Conservation (phyloP, 2,797 vertebrate genomes). For the Argyrosomus regius region DNA sequence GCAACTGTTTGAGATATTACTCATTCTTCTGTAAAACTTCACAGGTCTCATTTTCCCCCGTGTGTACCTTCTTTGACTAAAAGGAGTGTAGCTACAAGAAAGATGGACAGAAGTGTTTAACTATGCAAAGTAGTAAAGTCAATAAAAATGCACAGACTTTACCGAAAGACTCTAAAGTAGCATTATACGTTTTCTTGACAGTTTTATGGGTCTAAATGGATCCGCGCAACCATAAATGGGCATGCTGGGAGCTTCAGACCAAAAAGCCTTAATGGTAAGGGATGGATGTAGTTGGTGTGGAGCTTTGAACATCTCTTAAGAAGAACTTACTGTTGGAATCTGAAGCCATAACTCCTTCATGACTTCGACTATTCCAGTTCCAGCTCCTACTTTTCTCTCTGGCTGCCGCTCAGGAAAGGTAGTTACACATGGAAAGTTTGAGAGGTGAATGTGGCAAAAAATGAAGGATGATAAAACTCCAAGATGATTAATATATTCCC, state of each 20-base stretch:
- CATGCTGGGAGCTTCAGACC: conserved; percentile 49
- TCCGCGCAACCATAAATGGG: conserved; percentile 64
- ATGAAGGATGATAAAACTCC: conserved; percentile 8
- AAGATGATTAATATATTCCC: neutral
- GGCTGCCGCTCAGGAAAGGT: conserved; percentile 48
- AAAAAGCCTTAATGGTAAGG: conserved; percentile 23
- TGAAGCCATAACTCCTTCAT: conserved; percentile 47
- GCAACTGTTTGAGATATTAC: conserved; percentile 22
- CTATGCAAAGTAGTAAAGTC: conserved; percentile 23
- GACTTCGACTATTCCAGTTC: conserved; percentile 55
- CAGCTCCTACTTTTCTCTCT: conserved; percentile 41
- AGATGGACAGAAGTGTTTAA: conserved; percentile 15
- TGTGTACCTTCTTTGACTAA: neutral
- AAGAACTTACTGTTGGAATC: conserved; percentile 33
- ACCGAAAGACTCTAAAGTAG: conserved; percentile 28
- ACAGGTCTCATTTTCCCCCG: conserved; percentile 4
- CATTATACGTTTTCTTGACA: conserved; percentile 53
- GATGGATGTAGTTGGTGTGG: conserved; percentile 24
- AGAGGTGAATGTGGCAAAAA: conserved; percentile 37
- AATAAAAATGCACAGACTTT: conserved; percentile 35
- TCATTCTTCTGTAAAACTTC: conserved; percentile 24
- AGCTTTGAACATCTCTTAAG: conserved; percentile 40
- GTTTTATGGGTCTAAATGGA: conserved; percentile 65
- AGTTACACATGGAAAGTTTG: conserved; percentile 45
- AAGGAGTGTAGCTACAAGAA: neutral